Evolutionary conservation across 2,888 invertebrate species (phyloP), one percentile per base, ranked within the genome.

Genomic region (Horisme vitalbata): DNA sequence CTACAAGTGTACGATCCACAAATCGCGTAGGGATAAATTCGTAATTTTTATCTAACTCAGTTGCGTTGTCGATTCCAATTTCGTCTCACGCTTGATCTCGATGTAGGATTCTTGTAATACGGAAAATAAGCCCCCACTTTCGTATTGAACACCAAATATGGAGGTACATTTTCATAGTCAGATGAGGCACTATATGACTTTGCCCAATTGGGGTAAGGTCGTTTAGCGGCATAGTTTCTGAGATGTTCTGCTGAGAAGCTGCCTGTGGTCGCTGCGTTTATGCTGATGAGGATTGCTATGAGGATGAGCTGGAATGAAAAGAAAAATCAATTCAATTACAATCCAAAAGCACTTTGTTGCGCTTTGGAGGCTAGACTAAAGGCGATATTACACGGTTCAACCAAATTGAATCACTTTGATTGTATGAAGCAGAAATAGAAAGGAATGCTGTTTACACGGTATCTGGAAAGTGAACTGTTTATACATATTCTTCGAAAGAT

Each of bases 41-140:
- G 15, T 15, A 1, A 18, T 6, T 18, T 1, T 18, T 1, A 2
- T 18, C 2, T n/a, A n/a, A 6, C 18, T 23, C 18, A 33, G 21
- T 11, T 35, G 9, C 31, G 46, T 7, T 43, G 45, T 8, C 14
- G 24, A 45, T 52, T 63, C 10, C 52, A 58, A 32, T 56, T 70
- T 27, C 75, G 57, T 28, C 71, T 63, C 0, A 68, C 35, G 31
- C 11, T n/a, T n/a, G n/a, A n/a, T n/a, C n/a, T n/a, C n/a, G n/a
- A n/a, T n/a, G 18, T 63, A 0, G 83, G 82, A 35, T 70, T 79
- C 10, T 72, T 79, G 32, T 71, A 86, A 52, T 82, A 87, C 0
- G 87, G 86, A 20, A 73, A 84, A 30, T 87, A 87, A 0, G 83
- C 69, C 0, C 85, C 85, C 5, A 65, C 58, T 57, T 85, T 83